Evolutionary conservation across 2,113 vertebrate genomes (phyloP).

Genomic region (Cryptoleucopteryx plumbea): DNA sequence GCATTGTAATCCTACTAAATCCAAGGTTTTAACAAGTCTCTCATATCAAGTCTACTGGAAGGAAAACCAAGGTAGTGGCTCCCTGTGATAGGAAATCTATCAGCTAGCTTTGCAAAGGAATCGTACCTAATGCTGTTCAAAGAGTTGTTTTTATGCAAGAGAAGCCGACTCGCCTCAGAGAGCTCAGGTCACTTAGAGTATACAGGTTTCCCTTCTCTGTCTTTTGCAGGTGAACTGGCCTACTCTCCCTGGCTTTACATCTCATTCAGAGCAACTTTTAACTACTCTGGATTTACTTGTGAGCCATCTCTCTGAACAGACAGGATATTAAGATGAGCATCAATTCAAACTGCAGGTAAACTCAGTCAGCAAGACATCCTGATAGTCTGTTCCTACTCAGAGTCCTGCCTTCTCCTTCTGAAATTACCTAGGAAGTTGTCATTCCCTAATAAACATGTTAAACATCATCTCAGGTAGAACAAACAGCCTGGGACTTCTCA

Average conservation of each 20-base stretch:
- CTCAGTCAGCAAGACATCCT: background rate
- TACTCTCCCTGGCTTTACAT: background rate
- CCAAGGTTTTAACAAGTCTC: constrained; percentile 51
- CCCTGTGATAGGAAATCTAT: background rate
- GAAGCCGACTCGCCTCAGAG: background rate
- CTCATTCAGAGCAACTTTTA: background rate
- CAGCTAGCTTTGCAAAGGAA: background rate
- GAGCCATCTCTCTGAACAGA: background rate
- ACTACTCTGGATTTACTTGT: background rate
- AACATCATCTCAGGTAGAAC: background rate
- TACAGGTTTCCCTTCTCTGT: background rate
- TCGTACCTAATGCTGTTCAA: accelerated
- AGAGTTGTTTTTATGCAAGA: background rate
- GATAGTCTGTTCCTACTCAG: background rate
- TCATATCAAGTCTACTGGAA: constrained; percentile 31
- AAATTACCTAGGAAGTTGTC: background rate
- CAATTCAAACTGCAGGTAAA: background rate
- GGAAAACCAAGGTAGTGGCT: constrained; percentile 24
- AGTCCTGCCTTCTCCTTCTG: background rate
- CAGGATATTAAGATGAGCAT: background rate
- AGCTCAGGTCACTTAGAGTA: background rate
- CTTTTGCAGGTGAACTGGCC: background rate
- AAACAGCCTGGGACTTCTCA: constrained; percentile 33
- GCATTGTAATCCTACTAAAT: constrained; percentile 63
- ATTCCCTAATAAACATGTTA: constrained; percentile 20